Conservation (phyloP, 2,113 vertebrate species). For the Micromys minutus region DNA sequence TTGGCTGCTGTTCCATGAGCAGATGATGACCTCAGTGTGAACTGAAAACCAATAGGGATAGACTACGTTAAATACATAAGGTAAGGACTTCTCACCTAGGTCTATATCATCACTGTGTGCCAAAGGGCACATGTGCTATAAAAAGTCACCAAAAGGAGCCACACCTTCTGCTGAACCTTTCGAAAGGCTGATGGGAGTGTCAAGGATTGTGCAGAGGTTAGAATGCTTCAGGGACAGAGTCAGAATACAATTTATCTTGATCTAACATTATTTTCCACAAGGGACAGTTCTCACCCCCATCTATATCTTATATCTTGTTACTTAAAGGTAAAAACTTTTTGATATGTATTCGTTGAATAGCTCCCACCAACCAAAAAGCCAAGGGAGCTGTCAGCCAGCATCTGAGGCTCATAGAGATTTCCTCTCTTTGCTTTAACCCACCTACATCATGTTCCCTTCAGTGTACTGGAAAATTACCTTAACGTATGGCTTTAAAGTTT, state of each 20-base stretch:
- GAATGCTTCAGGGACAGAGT: not conserved
- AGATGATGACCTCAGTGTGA: conserved; percentile 72
- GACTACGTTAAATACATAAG: conserved; percentile 53
- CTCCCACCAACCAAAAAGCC: not conserved
- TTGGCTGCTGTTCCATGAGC: conserved; percentile 13
- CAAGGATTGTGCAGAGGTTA: not conserved
- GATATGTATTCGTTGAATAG: not conserved
- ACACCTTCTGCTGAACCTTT: not conserved
- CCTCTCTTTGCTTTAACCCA: not conserved
- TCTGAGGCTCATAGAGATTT: not conserved
- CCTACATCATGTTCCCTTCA: not conserved
- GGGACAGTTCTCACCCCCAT: not conserved
- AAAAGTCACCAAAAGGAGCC: not conserved
- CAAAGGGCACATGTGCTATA: not conserved
- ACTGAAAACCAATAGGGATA: conserved; percentile 66
- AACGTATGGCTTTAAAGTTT: not conserved
- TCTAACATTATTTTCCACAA: not conserved
- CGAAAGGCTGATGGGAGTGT: too few species aligned
- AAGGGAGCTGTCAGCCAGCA: not conserved
- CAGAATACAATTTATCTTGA: not conserved
- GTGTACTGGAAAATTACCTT: not conserved
- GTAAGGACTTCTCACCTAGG: conserved; percentile 62
- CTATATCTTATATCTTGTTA: not conserved
- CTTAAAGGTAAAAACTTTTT: not conserved
- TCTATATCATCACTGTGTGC: conserved; percentile 27